Conservation (phyloP, 2,113 vertebrate species). For the Cottus gobio region DNA sequence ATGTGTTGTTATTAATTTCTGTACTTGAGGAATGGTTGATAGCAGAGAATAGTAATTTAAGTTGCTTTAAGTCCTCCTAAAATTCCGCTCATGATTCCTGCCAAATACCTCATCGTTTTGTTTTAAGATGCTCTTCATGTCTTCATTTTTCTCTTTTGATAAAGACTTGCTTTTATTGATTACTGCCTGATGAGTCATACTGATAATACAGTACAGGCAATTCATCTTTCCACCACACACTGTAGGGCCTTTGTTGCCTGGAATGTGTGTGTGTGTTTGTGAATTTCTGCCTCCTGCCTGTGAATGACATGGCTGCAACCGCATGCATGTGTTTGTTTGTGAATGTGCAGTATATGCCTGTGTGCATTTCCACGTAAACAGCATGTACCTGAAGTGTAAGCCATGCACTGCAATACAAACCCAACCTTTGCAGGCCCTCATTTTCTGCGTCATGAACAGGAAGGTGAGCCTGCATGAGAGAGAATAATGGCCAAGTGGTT, state of each 20-base stretch:
- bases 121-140: conserved; percentile 79
- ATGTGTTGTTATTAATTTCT: conserved; percentile 39
- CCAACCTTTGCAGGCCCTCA: conserved; percentile 57
- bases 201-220: conserved; percentile 76
- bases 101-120: conserved; percentile 73
- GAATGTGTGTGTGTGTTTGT: conserved; percentile 59
- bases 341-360: conserved; percentile 44
- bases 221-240: conserved; percentile 82
- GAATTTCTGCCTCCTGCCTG: conserved; percentile 48
- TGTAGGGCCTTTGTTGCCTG: conserved; percentile 82
- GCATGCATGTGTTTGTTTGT: conserved; percentile 66
- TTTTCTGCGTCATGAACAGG: conserved; percentile 79
- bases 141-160: conserved; percentile 81
- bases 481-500: conserved; percentile 67
- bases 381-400: conserved; percentile 68
- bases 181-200: conserved; percentile 83
- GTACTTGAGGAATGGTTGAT: conserved; percentile 68
- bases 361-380: conserved; percentile 69
- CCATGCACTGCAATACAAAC: conserved; percentile 48
- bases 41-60: conserved; percentile 68
- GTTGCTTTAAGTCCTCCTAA: conserved; percentile 63
- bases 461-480: conserved; percentile 59
- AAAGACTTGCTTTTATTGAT: conserved; percentile 82
- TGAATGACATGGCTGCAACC: conserved; percentile 44
- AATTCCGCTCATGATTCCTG: conserved; percentile 62